A percentile compares a stretch with the other conserved stretches of the same genome.
These are phyloP conservation scores for Nibea coibor DNA, from an alignment of 2,113 vertebrate species.

Conservation along the genomic window DNA sequence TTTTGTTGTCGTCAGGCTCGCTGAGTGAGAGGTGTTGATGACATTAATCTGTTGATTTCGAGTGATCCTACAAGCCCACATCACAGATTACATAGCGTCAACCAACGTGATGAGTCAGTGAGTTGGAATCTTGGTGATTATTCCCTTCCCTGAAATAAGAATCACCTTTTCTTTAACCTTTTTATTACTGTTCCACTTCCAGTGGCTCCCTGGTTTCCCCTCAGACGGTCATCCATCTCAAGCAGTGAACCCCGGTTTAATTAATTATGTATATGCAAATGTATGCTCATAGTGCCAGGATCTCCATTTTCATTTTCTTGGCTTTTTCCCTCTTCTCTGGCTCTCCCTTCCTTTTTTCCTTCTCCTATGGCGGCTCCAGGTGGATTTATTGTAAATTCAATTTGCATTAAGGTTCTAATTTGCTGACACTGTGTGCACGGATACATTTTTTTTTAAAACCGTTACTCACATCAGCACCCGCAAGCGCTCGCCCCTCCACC, in stretches of 20 bases:
- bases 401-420: slow-evolving; percentile 80
- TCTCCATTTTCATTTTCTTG: slow-evolving; percentile 80
- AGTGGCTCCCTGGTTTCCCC: slow-evolving; percentile 28
- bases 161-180: slow-evolving; percentile 49
- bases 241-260: slow-evolving; percentile 63
- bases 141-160: slow-evolving; percentile 35
- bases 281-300: slow-evolving; percentile 69
- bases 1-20: slow-evolving; percentile 22
- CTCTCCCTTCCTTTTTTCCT: slow-evolving; percentile 25
- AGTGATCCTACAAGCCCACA: not conserved
- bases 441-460: slow-evolving; percentile 46
- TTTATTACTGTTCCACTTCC: slow-evolving; percentile 45
- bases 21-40: slow-evolving; percentile 37
- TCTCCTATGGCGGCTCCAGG: slow-evolving; percentile 30
- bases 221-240: slow-evolving; percentile 62
- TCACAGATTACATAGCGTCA: not conserved
- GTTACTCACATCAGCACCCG: slow-evolving; percentile 29
- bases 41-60: not conserved
- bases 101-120: slow-evolving; percentile 24
- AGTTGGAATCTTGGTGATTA: slow-evolving; percentile 10
- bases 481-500: not conserved
- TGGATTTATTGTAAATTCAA: slow-evolving; percentile 80
- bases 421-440: slow-evolving; percentile 67
- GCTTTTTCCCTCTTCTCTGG: slow-evolving; percentile 42
- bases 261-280: slow-evolving; percentile 77